Evolutionary conservation across 2,797 vertebrate species (phyloP), one percentile per base, ranked within the genome.

Genomic region (Spatula versicolor): DNA sequence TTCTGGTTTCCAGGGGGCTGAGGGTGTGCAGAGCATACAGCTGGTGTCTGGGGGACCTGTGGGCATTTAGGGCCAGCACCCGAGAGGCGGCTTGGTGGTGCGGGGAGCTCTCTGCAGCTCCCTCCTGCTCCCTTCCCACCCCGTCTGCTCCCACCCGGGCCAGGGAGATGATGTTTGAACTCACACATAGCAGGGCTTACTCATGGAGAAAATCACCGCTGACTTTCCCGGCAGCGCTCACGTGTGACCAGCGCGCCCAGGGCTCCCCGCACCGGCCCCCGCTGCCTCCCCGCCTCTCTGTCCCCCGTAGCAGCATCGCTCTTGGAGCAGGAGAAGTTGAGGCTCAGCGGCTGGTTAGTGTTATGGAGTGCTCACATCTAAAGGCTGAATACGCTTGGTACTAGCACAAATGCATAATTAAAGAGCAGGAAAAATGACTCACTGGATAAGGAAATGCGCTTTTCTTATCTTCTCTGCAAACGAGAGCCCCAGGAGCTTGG

Each of bases 381-480:
- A 83, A 54, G 94, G 68, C 72, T 83, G 82, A 90, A 95, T 90
- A 91, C 3, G 6, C 81, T 95, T 85, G 83, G 86, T 91, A 97
- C 88, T 93, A 46, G 28, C 83, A 95, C 56, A 97, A 92, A 96
- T 96, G 85, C 93, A 97, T 96, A 93, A 94, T 95, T 95, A 95
- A 97, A 95, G 88, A 95, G 91, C 91, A 96, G 93, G 93, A 89
- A 90, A 95, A 91, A 84, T 96, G 86, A 95, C 84, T 94, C 93
- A 95, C 43, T 97, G 91, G 83, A 81, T 95, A 96, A 95, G 85
- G 91, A 96, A 95, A 96, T 62, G 87, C 2, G 48, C 82, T 95
- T 96, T 95, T 92, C 95, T 96, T 90, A 95, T 96, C 92, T 96
- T 59, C 71, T 96, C 95, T 92, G 88, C 87, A 83, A 93, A 95